Percentiles rank a stretch among this genome's conserved stretches.
These are phyloP conservation scores for Tokudaia muenninki DNA, from an alignment of 2,797 vertebrate genomes.

Conservation along the genomic window DNA sequence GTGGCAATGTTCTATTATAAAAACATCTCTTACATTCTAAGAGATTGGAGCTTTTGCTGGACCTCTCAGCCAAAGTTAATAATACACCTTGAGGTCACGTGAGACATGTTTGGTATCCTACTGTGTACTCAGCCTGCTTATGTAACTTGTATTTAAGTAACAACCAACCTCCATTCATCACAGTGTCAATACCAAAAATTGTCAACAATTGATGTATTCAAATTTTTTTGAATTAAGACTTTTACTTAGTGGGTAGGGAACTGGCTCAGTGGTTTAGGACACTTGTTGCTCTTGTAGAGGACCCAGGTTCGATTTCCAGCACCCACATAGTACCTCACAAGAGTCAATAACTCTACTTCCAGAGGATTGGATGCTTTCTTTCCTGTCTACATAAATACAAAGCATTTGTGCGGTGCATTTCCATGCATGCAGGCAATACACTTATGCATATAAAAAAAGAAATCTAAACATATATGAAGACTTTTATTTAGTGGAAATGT, in stretches of 20 bases:
- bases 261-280: background rate
- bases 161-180: background rate
- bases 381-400: background rate
- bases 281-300: background rate
- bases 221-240: conserved; percentile 23
- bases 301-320: background rate
- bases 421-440: background rate
- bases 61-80: no score
- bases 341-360: background rate
- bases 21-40: background rate
- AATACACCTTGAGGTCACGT: background rate
- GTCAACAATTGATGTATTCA: conserved; percentile 3
- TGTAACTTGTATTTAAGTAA: background rate
- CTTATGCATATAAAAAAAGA: background rate
- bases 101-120: background rate
- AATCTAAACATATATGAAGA: background rate
- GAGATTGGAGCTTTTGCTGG: background rate
- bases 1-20: no score
- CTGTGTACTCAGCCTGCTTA: background rate
- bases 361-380: background rate
- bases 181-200: background rate
- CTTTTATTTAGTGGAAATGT: background rate
- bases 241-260: background rate
- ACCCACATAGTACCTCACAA: background rate
- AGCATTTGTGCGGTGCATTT: background rate